Evolutionary conservation across 2,113 vertebrate species (phyloP), one percentile per base, ranked within the genome.

Genomic region (Melanocharis versteri): DNA sequence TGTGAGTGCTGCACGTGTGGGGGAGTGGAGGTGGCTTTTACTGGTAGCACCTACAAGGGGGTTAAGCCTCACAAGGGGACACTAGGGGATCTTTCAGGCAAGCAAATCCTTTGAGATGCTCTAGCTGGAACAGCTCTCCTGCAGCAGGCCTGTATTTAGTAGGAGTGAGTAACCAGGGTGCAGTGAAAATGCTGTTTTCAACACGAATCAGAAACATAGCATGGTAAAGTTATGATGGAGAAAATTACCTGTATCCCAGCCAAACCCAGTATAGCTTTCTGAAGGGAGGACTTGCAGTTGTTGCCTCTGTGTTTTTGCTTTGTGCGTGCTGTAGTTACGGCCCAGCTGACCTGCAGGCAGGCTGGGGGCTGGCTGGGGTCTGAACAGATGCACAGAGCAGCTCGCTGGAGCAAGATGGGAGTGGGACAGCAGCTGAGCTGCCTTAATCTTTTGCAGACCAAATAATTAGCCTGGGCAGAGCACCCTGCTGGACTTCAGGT

Each of bases 321-420:
- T 2, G 2, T 58, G 54, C 0, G 0, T 40, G 60, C 33, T 69
- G 12, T 22, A 39, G 30, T 47, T 72, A 22, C 23, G 66, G 42
- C 56, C 40, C 26, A 54, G 54, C 28, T 57, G 64, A 92, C 47
- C 72, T 66, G 28, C 31, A 68, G 35, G 40, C 37, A 68, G 71
- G 31, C 31, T 77, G 56, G 51, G 1, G 4, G 40, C 37, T 77
- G 71, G 31, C 31, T 77, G 56, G 51, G 1, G 4, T 78, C 82
- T 70, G 56, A 82, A 79, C 61, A 85, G 89, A 76, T 79, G 79
- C 44, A 30, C 18, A 30, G 51, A 44, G 48, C 42, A 81, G 54
- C 48, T 83, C 7, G 0, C 57, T 82, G 53, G 31, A 76, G 51
- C 47, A 48, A 33, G 28, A 50, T 28, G 15, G 1, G 1, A 91